Base-by-base conservation (phyloP, 1,140 invertebrate species). In the Apis laboriosa region DNA sequence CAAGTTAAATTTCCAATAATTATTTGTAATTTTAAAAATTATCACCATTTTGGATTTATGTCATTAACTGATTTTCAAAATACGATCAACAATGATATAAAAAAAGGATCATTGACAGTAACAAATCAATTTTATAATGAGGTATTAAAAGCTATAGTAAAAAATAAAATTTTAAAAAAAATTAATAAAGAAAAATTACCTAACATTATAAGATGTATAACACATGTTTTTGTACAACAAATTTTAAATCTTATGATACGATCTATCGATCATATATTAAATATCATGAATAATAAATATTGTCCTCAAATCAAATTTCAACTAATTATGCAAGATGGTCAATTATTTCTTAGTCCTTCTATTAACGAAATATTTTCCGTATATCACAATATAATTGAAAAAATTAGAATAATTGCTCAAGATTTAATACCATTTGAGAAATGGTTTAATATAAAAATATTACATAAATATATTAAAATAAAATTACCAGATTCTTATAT, bases 361-460 rank as follows among this genome's bases (percentile, higher is more conserved):
- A 68, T 93, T 3, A 58, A 80, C n/a, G 79, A 93, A 55, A 84
- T 94, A 60, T 92, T 84, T 78, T 83, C 81, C 1, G 66, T 70
- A 9, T 94, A 91, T 87, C 92, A 93, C 60, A 51, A 72, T 21
- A 87, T 94, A 60, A 84, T 94, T 55, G 85, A 89, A n/a, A 77
- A 84, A 21, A 88, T 94, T 28, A 82, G 86, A 1, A 85, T 64
- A 17, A 85, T 94, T 34, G 91, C 86, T 11, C 91, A 93, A 70
- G 88, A 94, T 80, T 85, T 95, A n/a, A 80, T 92, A 9, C 90
- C 92, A 5, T 87, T 95, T 9, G 92, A 94, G 58, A 89, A 91
- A 67, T 92, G 88, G 83, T 63, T 93, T 53, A 86, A 89, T 24
- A 77, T 89, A 11, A 89, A 86, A 68, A 67, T 56, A 19, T 85